Evolutionary conservation across 1,140 invertebrate species (phyloP), one percentile per base, ranked within the genome.

Genomic region (Homalodisca vitripennis): DNA sequence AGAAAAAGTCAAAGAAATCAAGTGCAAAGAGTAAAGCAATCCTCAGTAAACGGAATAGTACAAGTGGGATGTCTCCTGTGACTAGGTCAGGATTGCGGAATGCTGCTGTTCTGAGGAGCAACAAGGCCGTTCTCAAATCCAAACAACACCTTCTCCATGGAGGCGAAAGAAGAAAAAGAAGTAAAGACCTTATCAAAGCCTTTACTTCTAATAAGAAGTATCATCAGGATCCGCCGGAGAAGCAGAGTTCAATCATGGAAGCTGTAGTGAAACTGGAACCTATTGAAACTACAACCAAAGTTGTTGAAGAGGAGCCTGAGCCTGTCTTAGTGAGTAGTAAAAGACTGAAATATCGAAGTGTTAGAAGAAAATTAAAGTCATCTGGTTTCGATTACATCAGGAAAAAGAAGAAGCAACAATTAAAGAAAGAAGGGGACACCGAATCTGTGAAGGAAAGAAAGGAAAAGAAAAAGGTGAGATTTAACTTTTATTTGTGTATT

Each of bases 311-410:
- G 6, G 6, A 10, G 6, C 17, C 17, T 10, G 34, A 27, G 55
- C 55, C 55, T 60, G 27, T 30, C 29, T 13, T 60, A 27, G 75
- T 46, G 80, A 51, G 80, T 62, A 83, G 83, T 73, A 84, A 83
- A 63, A 72, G 76, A 31, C 78, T 80, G 48, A 86, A 85, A 73
- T 76, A 84, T 3, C 80, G 82, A 67, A 83, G 80, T 41, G 81
- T 83, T 6, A 79, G 88, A 22, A 78, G 88, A 32, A 84, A 88
- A 79, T 83, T 88, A 70, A 87, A 88, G 66, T 89, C 75, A 2
- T 79, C 89, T 6, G 91, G 93, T 1, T 94, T 95, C 78, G 93
- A 94, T 81, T 95, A 94, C 70, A 93, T 94, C 48, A 80, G 92
- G 14, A 94, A 94, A 74, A 94, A 94, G 83, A 94, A 94, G 78